Base-by-base conservation (phyloP, 2,888 invertebrate genomes). In the Ditula angustiorana region DNA sequence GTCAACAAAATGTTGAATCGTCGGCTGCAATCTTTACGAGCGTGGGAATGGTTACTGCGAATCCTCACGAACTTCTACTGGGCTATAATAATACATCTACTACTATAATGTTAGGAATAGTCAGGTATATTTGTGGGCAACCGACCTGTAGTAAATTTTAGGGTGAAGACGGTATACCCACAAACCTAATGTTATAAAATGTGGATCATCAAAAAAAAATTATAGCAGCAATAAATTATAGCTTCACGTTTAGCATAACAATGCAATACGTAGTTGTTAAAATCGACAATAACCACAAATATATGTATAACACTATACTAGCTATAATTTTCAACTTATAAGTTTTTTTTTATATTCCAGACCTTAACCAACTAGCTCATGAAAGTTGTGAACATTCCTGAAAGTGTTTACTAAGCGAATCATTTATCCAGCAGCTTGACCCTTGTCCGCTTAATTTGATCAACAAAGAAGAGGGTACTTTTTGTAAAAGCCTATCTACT, bases 1-100 rank as follows among this genome's bases (percentile, higher is more conserved):
- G 56, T 37, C 49, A 57, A 57, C 62, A 35, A 41, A 58, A 52
- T 41, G 58, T 37, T 33, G 46, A 59, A 58, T 53, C 52, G 46
- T 46, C 58, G 26, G 26, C 35, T 53, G 58, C 46, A 64, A 64
- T 59, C 64, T 64, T 64, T 64, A 64, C 59, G 64, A 59, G 46
- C 46, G 53, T 46, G 35, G 59, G 24, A 58, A 64, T 57, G 63
- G 57, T 63, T 63, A 63, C 33, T 41, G 50, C 41, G 33, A 11
- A 33, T 33, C 33, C 33, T 13, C 63, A 63, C 57, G 63, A 44
- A 57, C 33, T 19, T 41, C 28, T 21, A 11, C 33, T 13, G 8
- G 13, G 41, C 44, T 50, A n/a, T 52, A 58, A 44, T 57, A 50
- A 52, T 63, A 53, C 16, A 37, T 50, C 41, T 24, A 61, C 46